These are phyloP conservation scores for Chrysomallon squamiferum DNA, from an alignment of 1,140 invertebrate species.

Conservation along the genomic window DNA sequence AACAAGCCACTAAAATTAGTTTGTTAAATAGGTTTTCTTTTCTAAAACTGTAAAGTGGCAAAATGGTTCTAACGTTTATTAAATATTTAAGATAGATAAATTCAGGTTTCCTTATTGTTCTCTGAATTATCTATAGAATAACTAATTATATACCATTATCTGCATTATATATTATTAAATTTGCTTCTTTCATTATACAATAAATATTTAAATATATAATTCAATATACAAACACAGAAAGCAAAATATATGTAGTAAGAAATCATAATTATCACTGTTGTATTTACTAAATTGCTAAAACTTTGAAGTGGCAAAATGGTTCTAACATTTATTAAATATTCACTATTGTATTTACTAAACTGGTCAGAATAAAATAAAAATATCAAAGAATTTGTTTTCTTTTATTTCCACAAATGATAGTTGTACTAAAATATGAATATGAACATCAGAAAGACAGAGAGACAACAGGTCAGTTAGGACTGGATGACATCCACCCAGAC, in stretches of 20 bases:
- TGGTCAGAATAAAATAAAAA: not conserved
- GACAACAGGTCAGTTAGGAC: conserved; percentile 32
- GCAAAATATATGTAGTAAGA: too few species aligned
- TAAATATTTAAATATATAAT: too few species aligned
- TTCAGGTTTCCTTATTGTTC: too few species aligned
- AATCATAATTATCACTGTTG: not conserved
- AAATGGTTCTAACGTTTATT: not conserved
- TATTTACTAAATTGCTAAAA: not conserved
- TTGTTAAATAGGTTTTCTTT: too few species aligned
- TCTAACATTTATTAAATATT: not conserved
- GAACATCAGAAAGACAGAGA: not conserved
- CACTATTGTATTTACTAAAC: too few species aligned
- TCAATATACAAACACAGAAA: too few species aligned
- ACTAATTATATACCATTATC: too few species aligned
- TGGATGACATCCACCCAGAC: conserved; percentile 42
- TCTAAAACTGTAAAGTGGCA: not conserved
- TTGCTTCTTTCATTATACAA: too few species aligned
- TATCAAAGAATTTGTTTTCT: not conserved
- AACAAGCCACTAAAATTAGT: too few species aligned
- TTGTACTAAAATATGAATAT: not conserved
- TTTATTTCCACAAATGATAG: not conserved
- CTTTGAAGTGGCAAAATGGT: not conserved
- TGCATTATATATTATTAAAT: too few species aligned
- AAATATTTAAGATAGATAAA: not conserved
- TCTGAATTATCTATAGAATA: too few species aligned